These are phyloP conservation scores for Coregonus ussuriensis DNA, from an alignment of 2,797 vertebrate genomes.

Conservation along the genomic window DNA sequence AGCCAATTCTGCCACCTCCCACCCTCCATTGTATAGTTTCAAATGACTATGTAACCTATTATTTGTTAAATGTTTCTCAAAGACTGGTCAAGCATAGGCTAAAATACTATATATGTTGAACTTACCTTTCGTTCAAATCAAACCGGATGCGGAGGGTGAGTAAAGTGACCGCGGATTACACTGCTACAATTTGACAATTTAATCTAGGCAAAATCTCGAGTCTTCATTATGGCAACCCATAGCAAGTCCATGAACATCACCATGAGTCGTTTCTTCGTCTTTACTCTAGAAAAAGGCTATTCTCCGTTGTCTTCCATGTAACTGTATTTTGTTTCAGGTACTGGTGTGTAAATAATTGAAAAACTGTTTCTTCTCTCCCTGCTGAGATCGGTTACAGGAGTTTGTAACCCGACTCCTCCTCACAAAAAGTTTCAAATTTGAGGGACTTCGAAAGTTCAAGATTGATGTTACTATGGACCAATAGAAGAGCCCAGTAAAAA, in stretches of 20 bases:
- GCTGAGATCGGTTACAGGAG: background rate
- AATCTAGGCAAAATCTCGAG: constrained; percentile 51
- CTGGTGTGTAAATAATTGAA: constrained; percentile 77
- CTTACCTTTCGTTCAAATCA: constrained; percentile 67
- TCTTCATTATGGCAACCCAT: constrained; percentile 65
- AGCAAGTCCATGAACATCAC: constrained; percentile 48
- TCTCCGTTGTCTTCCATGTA: constrained; percentile 14
- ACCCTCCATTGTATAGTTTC: too few species aligned
- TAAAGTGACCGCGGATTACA: constrained; percentile 7
- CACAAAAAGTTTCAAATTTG: constrained; percentile 81
- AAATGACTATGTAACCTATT: background rate
- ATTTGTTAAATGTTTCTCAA: constrained; percentile 29
- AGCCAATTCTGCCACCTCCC: background rate
- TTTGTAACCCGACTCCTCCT: constrained; percentile 73
- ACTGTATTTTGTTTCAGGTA: constrained; percentile 37
- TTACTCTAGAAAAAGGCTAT: constrained; percentile 6
- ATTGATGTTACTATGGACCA: constrained; percentile 71
- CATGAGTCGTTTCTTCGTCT: constrained; percentile 18
- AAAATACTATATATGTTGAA: background rate
- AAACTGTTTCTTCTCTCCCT: constrained; percentile 61
- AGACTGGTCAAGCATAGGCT: constrained; percentile 7
- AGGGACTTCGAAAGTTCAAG: constrained; percentile 50
- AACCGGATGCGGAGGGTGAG: constrained; percentile 50
- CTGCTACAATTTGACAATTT: constrained; percentile 42
- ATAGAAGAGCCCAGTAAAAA: constrained; percentile 46